A percentile compares a stretch with the other conserved stretches of the same genome.
These are phyloP conservation scores for Saguinus imperator DNA, from an alignment of 2,113 vertebrate species.

Conservation along the genomic window DNA sequence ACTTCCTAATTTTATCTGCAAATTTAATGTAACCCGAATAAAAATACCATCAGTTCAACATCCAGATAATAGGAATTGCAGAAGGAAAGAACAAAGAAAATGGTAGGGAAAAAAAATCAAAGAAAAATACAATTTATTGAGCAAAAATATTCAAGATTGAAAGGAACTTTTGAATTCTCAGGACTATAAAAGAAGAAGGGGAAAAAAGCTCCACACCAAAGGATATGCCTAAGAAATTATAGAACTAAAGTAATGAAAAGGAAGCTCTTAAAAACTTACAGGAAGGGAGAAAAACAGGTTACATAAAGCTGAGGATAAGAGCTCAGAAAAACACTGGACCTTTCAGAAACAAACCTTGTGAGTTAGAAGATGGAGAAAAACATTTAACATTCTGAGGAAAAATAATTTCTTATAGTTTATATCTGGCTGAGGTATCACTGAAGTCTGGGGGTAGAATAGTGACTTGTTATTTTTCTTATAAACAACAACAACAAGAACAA, in stretches of 20 bases:
- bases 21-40: constrained; percentile 33
- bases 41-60: constrained; percentile 45
- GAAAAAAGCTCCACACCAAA: not conserved
- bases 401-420: not conserved
- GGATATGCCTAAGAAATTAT: not conserved
- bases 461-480: not conserved
- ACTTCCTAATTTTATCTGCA: not conserved
- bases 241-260: constrained; percentile 19
- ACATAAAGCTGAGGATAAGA: not conserved
- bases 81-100: constrained; percentile 49
- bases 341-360: not conserved
- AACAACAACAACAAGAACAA: not conserved
- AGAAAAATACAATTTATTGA: constrained; percentile 35
- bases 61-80: constrained; percentile 45
- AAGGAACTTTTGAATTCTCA: constrained; percentile 22
- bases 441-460: not conserved
- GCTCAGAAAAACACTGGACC: not conserved
- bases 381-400: not conserved
- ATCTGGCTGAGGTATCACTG: not conserved
- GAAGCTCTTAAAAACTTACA: not conserved
- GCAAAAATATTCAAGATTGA: not conserved
- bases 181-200: not conserved
- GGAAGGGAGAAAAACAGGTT: not conserved
- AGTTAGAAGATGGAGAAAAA: not conserved
- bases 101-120: not conserved